Conservation (phyloP, 2,113 vertebrate genomes). For the Caranx melampygus region DNA sequence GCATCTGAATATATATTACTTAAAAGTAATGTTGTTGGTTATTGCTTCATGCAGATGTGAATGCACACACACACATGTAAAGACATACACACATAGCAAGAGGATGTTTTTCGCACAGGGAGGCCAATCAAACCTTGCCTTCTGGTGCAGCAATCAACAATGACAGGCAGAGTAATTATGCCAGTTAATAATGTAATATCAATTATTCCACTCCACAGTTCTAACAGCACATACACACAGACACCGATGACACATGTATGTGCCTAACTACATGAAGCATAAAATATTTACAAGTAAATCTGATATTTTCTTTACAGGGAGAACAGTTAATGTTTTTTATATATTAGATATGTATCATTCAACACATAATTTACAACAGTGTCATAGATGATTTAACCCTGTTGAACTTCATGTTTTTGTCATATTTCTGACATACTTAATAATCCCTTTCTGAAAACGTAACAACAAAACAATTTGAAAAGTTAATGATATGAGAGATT, state of each 20-base stretch:
- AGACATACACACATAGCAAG: background rate
- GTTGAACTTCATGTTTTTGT: background rate
- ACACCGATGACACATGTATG: conserved; percentile 5
- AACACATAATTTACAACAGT: background rate
- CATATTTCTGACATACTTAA: background rate
- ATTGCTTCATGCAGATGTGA: conserved; percentile 28
- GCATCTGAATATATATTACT: conserved; percentile 63
- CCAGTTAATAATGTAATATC: conserved; percentile 65
- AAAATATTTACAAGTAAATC: background rate
- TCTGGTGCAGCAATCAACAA: conserved; percentile 56
- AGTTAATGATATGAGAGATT: no score
- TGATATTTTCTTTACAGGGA: background rate
- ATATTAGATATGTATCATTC: background rate
- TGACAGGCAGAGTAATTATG: conserved; percentile 60
- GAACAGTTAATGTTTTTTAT: background rate
- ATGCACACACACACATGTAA: background rate
- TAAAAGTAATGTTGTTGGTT: conserved; percentile 46
- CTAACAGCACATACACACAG: background rate
- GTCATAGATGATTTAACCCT: background rate
- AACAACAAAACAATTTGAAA: background rate
- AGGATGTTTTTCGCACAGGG: conserved; percentile 30
- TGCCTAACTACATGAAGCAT: background rate
- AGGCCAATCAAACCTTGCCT: conserved; percentile 43
- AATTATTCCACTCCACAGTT: conserved; percentile 63
- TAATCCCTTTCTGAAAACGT: background rate